These are phyloP conservation scores for Linurgus olivaceus DNA, from an alignment of 2,797 vertebrate species.

Conservation along the genomic window DNA sequence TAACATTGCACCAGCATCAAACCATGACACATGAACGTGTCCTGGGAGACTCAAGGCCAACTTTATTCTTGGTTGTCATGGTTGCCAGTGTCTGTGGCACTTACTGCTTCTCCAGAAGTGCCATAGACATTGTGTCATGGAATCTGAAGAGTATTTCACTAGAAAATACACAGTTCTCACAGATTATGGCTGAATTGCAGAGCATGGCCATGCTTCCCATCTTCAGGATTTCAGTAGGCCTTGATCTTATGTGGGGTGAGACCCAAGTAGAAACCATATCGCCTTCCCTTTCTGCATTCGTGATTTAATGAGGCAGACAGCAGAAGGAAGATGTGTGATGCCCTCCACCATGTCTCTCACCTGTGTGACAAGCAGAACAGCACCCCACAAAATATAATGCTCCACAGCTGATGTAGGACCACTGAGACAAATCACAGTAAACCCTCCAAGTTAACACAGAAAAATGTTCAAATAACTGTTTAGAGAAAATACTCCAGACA, in stretches of 20 bases:
- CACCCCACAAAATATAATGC: neutral
- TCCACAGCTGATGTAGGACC: neutral
- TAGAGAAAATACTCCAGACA: neutral
- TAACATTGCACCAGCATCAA: too few relatives aligned
- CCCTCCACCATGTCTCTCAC: neutral
- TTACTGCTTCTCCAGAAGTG: neutral
- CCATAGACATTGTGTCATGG: neutral
- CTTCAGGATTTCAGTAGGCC: neutral
- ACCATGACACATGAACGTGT: fast-evolving
- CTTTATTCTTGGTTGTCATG: neutral
- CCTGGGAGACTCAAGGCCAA: neutral
- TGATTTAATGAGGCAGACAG: neutral
- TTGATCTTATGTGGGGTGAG: neutral
- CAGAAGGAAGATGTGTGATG: neutral
- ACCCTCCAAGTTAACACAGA: neutral
- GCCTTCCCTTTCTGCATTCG: neutral
- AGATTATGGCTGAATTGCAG: neutral
- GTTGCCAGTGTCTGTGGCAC: neutral
- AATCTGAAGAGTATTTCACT: neutral
- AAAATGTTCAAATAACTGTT: neutral
- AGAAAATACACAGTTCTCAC: neutral
- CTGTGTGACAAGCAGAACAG: neutral
- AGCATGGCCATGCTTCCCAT: neutral
- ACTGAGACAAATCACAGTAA: neutral
- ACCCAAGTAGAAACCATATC: neutral